Base-by-base conservation (phyloP, 1,140 invertebrate species). In the Trypoxylus dichotomus region DNA sequence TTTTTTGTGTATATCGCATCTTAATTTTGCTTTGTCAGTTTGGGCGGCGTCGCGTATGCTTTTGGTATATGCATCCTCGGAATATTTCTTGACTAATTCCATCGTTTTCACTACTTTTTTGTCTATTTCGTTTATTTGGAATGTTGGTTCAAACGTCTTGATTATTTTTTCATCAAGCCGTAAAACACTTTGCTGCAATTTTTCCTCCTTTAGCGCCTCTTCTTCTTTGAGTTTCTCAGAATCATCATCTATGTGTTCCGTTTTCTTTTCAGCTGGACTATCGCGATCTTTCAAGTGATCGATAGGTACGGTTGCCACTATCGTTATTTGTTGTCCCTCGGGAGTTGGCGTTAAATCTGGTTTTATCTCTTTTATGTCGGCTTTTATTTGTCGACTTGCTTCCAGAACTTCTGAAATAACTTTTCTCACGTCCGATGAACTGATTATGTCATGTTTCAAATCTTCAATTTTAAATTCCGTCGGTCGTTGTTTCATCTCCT, bases 321-420 rank as follows among this genome's bases (percentile, higher is more conserved):
- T 81, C 47, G 80, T 81, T 13, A 84, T 77, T 71, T 84, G 78
- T 74, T 85, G 84, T 8, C 86, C 86, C 78, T 88, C 87, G 8
- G 88, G 88, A 1, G 88, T 89, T 25, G 88, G 88, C 5, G 88
- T 89, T 75, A 89, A 82, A 81, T 89, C 88, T 37, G 88, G 88
- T 83, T 88, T 87, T 13, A 89, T 79, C 82, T 89, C 86, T 81
- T 87, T 88, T 0, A 90, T 88, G 83, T 89, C 88, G 72, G 85
- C 81, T 79, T 88, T 87, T 63, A 90, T 89, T 82, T 89, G 85
- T 72, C 86, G 84, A 3, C 88, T 88, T 10, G 85, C 87, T 81
- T 89, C 87, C 76, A 88, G 83, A 10, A 89, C 87, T 85, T 89
- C 87, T 27, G 84, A 86, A 79, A 88, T 87, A 21, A 89, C 82